These are phyloP conservation scores for Drosophila albomicans DNA, from an alignment of 1,140 invertebrate species.

Conservation along the genomic window DNA sequence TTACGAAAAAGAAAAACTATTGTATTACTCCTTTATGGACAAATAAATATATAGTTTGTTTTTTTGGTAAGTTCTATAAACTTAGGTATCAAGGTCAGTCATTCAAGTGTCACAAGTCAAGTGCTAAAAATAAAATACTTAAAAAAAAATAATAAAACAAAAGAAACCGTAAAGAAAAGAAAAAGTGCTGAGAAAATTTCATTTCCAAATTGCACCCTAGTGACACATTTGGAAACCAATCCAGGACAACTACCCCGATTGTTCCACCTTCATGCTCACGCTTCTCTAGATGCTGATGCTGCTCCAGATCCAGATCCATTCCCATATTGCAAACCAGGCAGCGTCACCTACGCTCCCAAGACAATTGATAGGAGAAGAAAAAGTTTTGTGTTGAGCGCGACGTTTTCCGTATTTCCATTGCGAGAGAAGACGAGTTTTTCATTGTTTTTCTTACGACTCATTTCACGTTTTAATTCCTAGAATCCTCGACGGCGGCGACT, in stretches of 20 bases:
- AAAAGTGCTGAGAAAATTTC: slow-evolving; percentile 66
- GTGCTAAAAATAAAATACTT: slow-evolving; percentile 22
- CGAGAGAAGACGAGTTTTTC: slow-evolving; percentile 60
- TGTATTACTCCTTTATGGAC: not conserved
- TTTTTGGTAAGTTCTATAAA: not conserved
- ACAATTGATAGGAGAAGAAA: slow-evolving; percentile 61
- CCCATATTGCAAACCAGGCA: not conserved
- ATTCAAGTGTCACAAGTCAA: slow-evolving; percentile 33
- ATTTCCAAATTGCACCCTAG: slow-evolving; percentile 82
- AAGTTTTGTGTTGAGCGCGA: slow-evolving; percentile 55
- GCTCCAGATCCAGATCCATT: not conserved
- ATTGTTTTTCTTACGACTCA: slow-evolving; percentile 83
- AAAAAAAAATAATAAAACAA: not conserved
- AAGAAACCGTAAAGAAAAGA: slow-evolving; percentile 27
- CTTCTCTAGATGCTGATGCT: not conserved
- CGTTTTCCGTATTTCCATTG: slow-evolving; percentile 56
- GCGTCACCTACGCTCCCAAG: slow-evolving; percentile 53
- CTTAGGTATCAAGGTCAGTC: slow-evolving; percentile 28
- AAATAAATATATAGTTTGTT: not conserved
- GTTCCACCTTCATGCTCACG: not conserved
- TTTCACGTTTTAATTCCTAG: slow-evolving; percentile 82
- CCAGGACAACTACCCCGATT: slow-evolving; percentile 21
- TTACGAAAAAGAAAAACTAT: not conserved
- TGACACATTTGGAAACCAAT: slow-evolving; percentile 72
- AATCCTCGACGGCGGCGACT: slow-evolving; percentile 67